Percentiles rank a stretch among this genome's conserved stretches.
Conservation (phyloP, 2,797 vertebrate species). For the Borostomias antarcticus region DNA sequence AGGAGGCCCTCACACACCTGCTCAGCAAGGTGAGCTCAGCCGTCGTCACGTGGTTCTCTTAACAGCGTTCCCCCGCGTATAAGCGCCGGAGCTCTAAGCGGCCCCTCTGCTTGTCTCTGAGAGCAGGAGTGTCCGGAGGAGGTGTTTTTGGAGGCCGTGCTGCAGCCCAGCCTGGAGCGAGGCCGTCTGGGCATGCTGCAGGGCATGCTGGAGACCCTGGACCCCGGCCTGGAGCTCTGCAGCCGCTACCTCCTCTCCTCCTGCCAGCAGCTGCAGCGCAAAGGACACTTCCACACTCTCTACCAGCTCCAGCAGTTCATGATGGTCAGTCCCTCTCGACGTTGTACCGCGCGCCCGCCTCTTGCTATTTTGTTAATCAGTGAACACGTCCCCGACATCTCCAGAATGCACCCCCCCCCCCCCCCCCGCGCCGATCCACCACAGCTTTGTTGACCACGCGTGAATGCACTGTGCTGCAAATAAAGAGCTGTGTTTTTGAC, state of each 20-base stretch:
- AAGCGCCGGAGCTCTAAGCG: no score
- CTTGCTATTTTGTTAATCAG: no score
- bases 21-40: conserved; percentile 83
- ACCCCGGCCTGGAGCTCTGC: conserved; percentile 87
- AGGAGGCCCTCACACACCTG: conserved; percentile 87
- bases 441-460: neutral
- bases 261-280: conserved; percentile 93
- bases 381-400: neutral
- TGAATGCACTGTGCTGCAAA: no score
- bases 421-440: no score
- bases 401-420: neutral
- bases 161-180: conserved; percentile 87
- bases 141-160: conserved; percentile 91
- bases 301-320: conserved; percentile 98
- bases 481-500: no score
- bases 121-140: conserved; percentile 89
- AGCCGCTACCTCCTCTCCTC: conserved; percentile 90
- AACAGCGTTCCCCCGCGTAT: neutral
- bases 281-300: conserved; percentile 87
- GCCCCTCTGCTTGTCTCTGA: neutral
- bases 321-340: no score
- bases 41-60: no score
- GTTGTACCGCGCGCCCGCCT: no score
- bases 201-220: conserved; percentile 87
- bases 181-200: conserved; percentile 87